Percentiles rank a stretch among this genome's conserved stretches.
These are phyloP conservation scores for Heliangelus exortis DNA, from an alignment of 2,797 vertebrate species.

Conservation along the genomic window DNA sequence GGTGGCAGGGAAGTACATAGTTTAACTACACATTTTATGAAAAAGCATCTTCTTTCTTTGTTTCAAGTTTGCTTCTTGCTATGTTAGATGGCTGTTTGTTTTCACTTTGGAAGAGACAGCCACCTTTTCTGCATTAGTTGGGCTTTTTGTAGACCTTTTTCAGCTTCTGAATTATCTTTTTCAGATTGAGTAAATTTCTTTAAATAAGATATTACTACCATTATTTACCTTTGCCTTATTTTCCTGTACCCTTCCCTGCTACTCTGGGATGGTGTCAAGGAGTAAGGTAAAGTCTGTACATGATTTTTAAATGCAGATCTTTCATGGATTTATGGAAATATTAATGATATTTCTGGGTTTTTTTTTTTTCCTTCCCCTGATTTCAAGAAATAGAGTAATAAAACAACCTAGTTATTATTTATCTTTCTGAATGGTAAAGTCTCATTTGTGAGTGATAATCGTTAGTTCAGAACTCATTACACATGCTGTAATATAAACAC, in stretches of 20 bases:
- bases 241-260: neutral
- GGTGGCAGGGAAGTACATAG: neutral
- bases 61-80: neutral
- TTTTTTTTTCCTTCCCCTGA: neutral
- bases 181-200: neutral
- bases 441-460: neutral
- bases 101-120: neutral
- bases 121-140: neutral
- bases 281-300: neutral
- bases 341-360: neutral
- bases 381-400: neutral
- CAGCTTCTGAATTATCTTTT: neutral
- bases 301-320: neutral
- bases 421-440: constrained; percentile 8
- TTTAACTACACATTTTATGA: neutral
- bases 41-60: neutral
- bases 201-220: neutral
- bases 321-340: rapidly evolving
- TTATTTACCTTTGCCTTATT: neutral
- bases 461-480: constrained; percentile 26
- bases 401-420: neutral
- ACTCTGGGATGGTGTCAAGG: neutral
- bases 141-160: neutral
- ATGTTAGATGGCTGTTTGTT: neutral
- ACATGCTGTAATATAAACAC: constrained; percentile 8